Evolutionary conservation across 2,797 vertebrate species (phyloP).

Genomic region (Alfaro cultratus): DNA sequence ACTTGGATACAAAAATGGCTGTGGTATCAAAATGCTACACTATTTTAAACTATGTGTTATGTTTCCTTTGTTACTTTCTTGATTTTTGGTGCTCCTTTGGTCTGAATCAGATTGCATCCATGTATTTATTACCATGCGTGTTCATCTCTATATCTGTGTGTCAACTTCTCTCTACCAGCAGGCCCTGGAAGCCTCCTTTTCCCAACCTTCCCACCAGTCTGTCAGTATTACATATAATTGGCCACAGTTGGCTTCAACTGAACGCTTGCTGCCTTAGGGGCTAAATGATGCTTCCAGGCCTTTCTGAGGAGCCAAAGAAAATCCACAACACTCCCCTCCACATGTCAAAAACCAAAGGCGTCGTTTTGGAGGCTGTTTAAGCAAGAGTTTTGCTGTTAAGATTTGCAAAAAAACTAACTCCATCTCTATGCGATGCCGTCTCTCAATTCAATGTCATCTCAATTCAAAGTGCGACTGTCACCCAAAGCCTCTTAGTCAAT

Average conservation of each 20-base stretch:
- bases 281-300: conserved; percentile 67
- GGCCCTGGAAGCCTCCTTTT: conserved; percentile 27
- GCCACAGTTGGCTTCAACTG: conserved; percentile 73
- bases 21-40: background rate
- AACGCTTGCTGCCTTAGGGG: conserved; percentile 61
- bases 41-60: background rate
- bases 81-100: background rate
- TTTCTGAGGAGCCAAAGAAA: conserved; percentile 52
- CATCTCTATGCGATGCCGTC: conserved; percentile 16
- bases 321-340: conserved; percentile 38
- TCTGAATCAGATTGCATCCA: conserved; percentile 9
- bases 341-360: conserved; percentile 57
- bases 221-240: conserved; percentile 65
- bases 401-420: conserved; percentile 25
- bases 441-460: conserved; percentile 38
- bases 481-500: conserved; percentile 66
- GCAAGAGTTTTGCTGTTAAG: conserved; percentile 20
- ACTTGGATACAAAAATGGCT: background rate
- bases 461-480: conserved; percentile 50
- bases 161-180: conserved; percentile 37
- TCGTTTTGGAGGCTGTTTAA: conserved; percentile 25
- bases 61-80: conserved; percentile 17
- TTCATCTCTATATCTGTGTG: background rate
- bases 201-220: conserved; percentile 47
- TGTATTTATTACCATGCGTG: background rate